phyloP scores from a whole-genome alignment of 2,888 invertebrate species.

The Laothoe populi region DNA sequence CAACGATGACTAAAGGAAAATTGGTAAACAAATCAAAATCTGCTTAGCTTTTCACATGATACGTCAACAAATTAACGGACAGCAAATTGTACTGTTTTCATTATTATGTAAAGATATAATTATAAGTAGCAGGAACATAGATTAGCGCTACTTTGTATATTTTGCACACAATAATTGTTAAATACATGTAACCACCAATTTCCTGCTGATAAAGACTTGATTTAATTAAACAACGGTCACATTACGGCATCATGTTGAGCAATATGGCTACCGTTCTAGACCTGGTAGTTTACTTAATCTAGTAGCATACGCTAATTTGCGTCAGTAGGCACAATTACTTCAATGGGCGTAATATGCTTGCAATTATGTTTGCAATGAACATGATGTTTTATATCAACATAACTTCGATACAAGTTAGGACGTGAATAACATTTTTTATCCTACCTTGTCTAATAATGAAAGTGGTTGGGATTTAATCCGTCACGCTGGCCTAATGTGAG shows the following conservation, averaged over 20 bases:
- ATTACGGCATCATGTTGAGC: conserved; percentile 18
- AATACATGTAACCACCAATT: neutral
- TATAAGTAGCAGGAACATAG: too few relatives aligned
- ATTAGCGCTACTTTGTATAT: neutral
- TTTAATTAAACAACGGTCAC: conserved; percentile 21
- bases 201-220: conserved; percentile 20
- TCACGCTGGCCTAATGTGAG: too few relatives aligned
- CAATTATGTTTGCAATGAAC: too few relatives aligned
- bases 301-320: conserved; percentile 4
- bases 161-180: conserved; percentile 3
- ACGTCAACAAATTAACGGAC: too few relatives aligned
- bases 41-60: too few relatives aligned
- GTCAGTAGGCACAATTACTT: conserved; percentile 21
- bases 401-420: neutral
- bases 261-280: conserved; percentile 25
- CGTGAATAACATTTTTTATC: neutral
- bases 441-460: too few relatives aligned
- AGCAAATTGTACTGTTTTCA: too few relatives aligned
- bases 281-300: conserved; percentile 9
- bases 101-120: too few relatives aligned
- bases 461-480: too few relatives aligned
- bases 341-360: conserved; percentile 17
- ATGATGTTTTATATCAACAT: neutral
- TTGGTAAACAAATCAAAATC: too few relatives aligned
- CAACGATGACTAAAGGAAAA: too few relatives aligned